Conservation (phyloP, 1,140 invertebrate species). For the Dryas iulia region DNA sequence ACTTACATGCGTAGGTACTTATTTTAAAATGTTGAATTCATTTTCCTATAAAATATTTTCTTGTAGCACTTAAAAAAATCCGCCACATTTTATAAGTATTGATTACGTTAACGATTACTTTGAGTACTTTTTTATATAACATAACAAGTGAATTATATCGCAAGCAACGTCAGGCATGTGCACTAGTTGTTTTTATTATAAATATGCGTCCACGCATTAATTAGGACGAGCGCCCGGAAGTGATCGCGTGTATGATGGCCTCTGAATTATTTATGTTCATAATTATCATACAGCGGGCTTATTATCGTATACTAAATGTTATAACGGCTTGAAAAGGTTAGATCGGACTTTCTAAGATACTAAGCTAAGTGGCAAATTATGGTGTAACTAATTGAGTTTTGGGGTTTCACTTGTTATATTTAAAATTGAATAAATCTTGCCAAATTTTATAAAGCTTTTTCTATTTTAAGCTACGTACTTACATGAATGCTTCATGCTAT, state of each 20-base stretch:
- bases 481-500: too few relatives aligned
- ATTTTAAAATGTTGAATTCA: too few relatives aligned
- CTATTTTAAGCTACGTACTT: too few relatives aligned
- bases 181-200: neutral
- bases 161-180: neutral
- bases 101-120: neutral
- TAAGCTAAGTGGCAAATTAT: constrained; percentile 1
- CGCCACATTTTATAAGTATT: too few relatives aligned
- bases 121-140: too few relatives aligned
- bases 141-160: neutral
- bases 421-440: neutral
- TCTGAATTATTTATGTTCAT: constrained; percentile 79
- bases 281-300: constrained; percentile 72
- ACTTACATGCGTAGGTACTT: too few relatives aligned
- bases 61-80: too few relatives aligned
- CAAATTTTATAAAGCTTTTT: neutral
- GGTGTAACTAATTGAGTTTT: neutral
- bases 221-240: constrained; percentile 66
- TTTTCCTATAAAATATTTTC: too few relatives aligned
- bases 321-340: constrained; percentile 68
- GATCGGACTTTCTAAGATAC: constrained; percentile 4
- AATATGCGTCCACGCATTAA: constrained; percentile 48
- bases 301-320: constrained; percentile 65
- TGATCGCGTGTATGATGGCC: constrained; percentile 67
- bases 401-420: neutral